Evolutionary conservation across 2,888 invertebrate genomes (phyloP).

Genomic region (Hylaea fasciaria): DNA sequence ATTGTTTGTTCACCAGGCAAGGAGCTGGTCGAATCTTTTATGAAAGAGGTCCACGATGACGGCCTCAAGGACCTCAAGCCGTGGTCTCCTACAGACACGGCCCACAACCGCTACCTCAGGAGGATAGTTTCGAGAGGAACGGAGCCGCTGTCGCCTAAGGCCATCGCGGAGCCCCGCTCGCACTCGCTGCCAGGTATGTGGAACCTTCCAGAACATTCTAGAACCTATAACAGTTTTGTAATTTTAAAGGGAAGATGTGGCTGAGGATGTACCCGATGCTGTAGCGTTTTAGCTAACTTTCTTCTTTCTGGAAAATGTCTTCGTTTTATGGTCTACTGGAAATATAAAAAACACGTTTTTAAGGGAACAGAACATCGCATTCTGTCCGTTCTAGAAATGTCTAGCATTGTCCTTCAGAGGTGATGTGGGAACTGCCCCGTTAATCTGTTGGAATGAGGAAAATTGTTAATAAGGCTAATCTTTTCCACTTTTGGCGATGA

Average conservation of each 20-base stretch:
- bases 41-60: slow-evolving; percentile 90
- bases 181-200: slow-evolving; percentile 63
- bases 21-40: slow-evolving; percentile 96
- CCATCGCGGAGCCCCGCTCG: slow-evolving; percentile 46
- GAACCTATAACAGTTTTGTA: not conserved
- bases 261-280: no score
- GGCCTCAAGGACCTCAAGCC: slow-evolving; percentile 88
- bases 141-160: slow-evolving; percentile 65
- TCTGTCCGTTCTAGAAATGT: no score
- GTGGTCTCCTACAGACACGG: slow-evolving; percentile 79
- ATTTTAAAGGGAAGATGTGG: not conserved
- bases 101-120: slow-evolving; percentile 62
- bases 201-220: not conserved
- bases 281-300: no score
- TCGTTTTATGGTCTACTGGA: no score
- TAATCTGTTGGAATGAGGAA: not conserved
- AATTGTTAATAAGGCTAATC: not conserved
- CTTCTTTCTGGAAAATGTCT: no score
- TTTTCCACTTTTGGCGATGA: not conserved
- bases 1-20: slow-evolving; percentile 86
- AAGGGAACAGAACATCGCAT: no score
- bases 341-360: no score
- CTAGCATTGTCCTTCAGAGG: no score
- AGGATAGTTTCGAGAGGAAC: slow-evolving; percentile 65
- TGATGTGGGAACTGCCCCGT: no score